phyloP scores from a whole-genome alignment of 1,140 invertebrate genomes.

The Vanessa atalanta region DNA sequence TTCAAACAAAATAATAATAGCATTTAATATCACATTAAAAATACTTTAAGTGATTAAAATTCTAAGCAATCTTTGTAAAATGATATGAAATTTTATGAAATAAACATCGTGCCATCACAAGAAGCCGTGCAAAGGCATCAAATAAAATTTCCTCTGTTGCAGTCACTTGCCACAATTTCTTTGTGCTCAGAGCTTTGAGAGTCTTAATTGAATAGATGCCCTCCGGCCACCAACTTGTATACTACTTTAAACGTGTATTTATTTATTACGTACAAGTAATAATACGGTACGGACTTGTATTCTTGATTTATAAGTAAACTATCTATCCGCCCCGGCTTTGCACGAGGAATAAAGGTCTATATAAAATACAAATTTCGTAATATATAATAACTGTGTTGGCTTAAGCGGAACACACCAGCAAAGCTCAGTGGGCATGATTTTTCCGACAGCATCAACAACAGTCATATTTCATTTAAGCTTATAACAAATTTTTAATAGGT shows the following conservation, averaged over 20 bases:
- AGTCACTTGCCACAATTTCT: slow-evolving; percentile 16
- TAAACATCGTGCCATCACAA: background rate
- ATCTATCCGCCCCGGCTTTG: no score
- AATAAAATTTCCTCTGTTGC: slow-evolving; percentile 19
- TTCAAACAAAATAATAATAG: no score
- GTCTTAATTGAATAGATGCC: slow-evolving; percentile 22
- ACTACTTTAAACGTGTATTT: slow-evolving; percentile 6
- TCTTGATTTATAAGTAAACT: background rate
- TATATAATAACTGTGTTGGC: no score
- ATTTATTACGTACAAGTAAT: background rate
- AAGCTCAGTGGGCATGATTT: no score
- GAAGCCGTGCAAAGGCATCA: slow-evolving; percentile 4
- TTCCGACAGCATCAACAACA: no score
- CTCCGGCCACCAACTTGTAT: slow-evolving; percentile 9
- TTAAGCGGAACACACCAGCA: no score
- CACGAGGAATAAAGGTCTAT: no score
- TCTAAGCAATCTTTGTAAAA: background rate
- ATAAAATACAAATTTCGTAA: no score
- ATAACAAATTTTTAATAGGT: no score
- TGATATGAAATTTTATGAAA: background rate
- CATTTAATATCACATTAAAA: no score
- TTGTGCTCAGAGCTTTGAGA: slow-evolving; percentile 19
- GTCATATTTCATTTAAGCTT: no score
- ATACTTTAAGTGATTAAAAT: no score
- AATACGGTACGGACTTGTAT: background rate